Evolutionary conservation across 2,797 vertebrate genomes (phyloP), one percentile per base, ranked within the genome.

Genomic region (Acipenser transmontanus): DNA sequence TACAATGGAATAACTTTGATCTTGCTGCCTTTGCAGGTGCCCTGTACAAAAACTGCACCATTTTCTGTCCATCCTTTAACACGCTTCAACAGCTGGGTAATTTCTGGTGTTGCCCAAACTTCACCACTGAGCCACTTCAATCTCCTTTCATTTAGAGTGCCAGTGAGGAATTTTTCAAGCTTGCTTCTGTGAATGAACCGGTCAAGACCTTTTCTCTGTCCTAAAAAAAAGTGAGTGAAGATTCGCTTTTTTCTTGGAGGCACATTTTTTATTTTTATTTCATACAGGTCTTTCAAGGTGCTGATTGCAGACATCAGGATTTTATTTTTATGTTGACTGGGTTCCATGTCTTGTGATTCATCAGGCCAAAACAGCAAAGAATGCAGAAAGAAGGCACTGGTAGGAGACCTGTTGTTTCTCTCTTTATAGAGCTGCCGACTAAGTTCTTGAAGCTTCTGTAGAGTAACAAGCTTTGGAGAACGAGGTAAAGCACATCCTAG

Each of bases 291-390:
- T 0, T 83, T 83, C 68, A 89, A 69, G 0, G 67, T 78, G 68
- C 79, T 72, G 20, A 85, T 79, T 5, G 85, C 84, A 49, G 68
- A 68, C 11, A 64, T 73, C 9, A 89, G 72, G 49, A 84, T 82
- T n/a, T 77, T 65, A 0, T 71, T 73, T 62, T 82, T 81, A 0
- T 63, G 8, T 4, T 76, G 47, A 62, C 72, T 79, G 3, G 72
- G 70, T 7, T 81, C 69, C 65, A 71, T 3, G 47, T 84, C 80
- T 61, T 81, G 52, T 12, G 69, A 69, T 0, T 78, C 73, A 7
- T 89, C 86, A 6, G 89, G 87, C 87, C 89, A 91, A 72, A 88
- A 87, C 6, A 90, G 72, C 62, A 90, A 72, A 5, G 80, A 86
- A 10, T 85, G 82, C 60, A 91, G 61, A 63, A 91, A 87, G 0